Conservation (phyloP, 2,113 vertebrate species). For the Cairina moschata region DNA sequence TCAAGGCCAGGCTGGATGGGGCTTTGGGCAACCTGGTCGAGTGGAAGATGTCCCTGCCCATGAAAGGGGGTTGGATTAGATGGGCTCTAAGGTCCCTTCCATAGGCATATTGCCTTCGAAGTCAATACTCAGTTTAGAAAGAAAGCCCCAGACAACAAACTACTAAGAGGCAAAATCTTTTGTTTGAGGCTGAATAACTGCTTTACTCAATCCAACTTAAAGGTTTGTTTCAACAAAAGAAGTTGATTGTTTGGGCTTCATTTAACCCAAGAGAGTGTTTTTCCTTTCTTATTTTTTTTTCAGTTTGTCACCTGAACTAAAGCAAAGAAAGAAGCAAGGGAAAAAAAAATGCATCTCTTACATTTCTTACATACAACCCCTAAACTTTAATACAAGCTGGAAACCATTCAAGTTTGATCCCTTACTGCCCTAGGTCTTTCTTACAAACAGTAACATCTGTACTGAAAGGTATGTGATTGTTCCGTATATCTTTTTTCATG, state of each 20-base stretch:
- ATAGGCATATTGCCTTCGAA: too few species aligned
- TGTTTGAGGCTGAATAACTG: neutral
- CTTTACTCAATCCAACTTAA: neutral
- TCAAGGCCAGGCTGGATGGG: too few species aligned
- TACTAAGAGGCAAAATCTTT: neutral
- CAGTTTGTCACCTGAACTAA: neutral
- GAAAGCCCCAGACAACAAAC: neutral
- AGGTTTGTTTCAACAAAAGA: neutral
- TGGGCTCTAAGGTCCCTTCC: too few species aligned
- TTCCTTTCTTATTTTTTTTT: neutral
- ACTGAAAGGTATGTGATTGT: neutral
- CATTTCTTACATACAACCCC: neutral
- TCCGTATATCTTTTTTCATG: neutral
- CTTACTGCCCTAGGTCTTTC: neutral
- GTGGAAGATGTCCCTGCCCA: too few species aligned
- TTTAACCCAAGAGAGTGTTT: neutral
- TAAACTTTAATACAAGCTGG: neutral
- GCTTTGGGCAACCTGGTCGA: too few species aligned
- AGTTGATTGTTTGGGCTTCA: neutral
- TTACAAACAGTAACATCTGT: neutral
- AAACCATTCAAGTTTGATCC: neutral
- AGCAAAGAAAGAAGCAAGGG: neutral
- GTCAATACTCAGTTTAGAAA: slow-evolving; percentile 8
- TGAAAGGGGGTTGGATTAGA: too few species aligned
- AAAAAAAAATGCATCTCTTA: neutral